These are phyloP conservation scores for Athalia rosae DNA, from an alignment of 2,888 invertebrate genomes.

Conservation along the genomic window DNA sequence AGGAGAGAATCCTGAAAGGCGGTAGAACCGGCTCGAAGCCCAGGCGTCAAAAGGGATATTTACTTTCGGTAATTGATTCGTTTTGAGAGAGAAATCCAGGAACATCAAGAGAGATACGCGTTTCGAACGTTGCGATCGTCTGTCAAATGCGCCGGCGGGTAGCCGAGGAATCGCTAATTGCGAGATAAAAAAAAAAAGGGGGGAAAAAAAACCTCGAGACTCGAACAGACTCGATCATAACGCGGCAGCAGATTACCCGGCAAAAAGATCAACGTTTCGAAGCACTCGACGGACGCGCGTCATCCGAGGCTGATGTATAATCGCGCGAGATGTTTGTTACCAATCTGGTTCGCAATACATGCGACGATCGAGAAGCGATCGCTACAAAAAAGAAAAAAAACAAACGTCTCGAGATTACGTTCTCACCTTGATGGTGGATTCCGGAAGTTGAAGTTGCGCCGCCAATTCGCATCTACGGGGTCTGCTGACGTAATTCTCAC, in stretches of 20 bases:
- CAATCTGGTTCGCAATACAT: too few species aligned
- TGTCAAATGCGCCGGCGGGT: constrained; percentile 56
- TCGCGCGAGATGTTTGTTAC: too few species aligned
- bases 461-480: constrained; percentile 97
- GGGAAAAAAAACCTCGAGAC: too few species aligned
- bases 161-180: background rate
- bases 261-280: constrained; percentile 1
- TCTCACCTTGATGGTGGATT: constrained; percentile 97
- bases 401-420: background rate
- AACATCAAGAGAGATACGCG: constrained; percentile 44
- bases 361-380: background rate
- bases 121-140: constrained; percentile 59
- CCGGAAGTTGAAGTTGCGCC: constrained; percentile 92
- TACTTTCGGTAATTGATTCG: constrained; percentile 59
- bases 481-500: constrained; percentile 98
- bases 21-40: constrained; percentile 32
- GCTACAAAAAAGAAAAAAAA: background rate
- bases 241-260: background rate
- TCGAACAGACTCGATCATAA: constrained; percentile 4
- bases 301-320: background rate
- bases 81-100: constrained; percentile 28
- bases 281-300: background rate
- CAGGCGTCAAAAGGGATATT: constrained; percentile 50
- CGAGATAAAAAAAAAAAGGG: background rate
- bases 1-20: background rate